These are phyloP conservation scores for Xerus rutilus DNA, from an alignment of 2,797 vertebrate species.

Conservation along the genomic window DNA sequence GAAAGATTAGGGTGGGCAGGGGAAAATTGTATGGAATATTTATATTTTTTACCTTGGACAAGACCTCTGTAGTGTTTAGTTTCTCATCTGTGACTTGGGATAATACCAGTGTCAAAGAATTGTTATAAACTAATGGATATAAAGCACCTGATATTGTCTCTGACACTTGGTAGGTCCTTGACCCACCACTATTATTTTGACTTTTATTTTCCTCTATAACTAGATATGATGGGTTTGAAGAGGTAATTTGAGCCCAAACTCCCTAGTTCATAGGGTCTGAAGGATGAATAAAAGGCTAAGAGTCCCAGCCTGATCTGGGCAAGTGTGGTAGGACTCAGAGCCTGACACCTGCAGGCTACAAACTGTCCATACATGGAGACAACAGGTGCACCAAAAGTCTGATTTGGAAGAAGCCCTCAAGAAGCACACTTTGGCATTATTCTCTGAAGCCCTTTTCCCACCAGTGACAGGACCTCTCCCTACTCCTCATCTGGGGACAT, in stretches of 20 bases:
- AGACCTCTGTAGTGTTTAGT: not conserved
- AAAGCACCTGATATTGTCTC: not conserved
- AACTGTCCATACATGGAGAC: not conserved
- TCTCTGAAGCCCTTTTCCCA: not conserved
- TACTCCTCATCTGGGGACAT: not conserved
- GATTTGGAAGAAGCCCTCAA: constrained; percentile 35
- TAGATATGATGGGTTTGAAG: not conserved
- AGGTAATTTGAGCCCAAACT: not conserved
- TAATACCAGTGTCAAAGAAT: not conserved
- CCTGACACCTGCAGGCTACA: no score
- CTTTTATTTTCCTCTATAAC: not conserved
- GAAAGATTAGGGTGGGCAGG: not conserved
- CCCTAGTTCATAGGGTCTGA: not conserved
- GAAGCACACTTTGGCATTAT: not conserved
- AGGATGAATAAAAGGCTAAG: not conserved
- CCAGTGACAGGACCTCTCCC: not conserved
- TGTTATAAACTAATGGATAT: not conserved
- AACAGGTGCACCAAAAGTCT: not conserved
- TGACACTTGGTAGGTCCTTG: not conserved
- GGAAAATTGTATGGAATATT: not conserved
- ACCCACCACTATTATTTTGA: not conserved
- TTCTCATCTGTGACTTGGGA: not conserved
- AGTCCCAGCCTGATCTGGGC: not conserved
- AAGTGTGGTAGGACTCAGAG: not conserved
- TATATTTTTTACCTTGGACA: not conserved